A percentile compares a stretch with the other conserved stretches of the same genome.
These are phyloP conservation scores for Acanthopleura granulata DNA, from an alignment of 2,888 invertebrate species.

Conservation along the genomic window DNA sequence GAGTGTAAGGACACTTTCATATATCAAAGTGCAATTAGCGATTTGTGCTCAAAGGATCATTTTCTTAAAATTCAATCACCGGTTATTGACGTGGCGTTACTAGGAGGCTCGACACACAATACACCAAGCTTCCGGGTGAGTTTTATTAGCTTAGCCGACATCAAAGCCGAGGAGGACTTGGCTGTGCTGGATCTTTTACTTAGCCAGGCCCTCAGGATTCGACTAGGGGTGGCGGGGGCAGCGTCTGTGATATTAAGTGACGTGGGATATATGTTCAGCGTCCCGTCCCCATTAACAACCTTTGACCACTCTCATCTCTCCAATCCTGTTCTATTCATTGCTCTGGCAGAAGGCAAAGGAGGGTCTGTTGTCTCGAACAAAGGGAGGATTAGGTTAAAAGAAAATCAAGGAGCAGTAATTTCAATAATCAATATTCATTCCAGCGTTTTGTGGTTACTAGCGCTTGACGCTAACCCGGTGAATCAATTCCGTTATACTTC, in stretches of 20 bases:
- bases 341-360: not conserved
- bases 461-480: not conserved
- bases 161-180: not conserved
- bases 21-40: not conserved
- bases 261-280: not conserved
- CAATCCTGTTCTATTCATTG: not conserved
- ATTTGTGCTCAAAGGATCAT: not conserved
- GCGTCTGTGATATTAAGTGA: constrained; percentile 3
- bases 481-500: not conserved
- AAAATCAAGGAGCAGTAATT: not conserved
- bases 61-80: not conserved
- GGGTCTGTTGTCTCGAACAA: not conserved
- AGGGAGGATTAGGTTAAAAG: not conserved
- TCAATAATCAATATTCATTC: not conserved
- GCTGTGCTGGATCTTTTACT: not conserved
- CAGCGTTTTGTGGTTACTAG: not conserved
- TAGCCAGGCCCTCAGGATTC: not conserved
- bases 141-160: constrained; percentile 2
- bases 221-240: not conserved
- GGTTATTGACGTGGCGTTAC: not conserved
- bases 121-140: not conserved
- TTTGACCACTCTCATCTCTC: not conserved
- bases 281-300: not conserved
- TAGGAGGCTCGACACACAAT: not conserved
- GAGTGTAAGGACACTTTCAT: not conserved